Percentiles rank a stretch among this genome's conserved stretches.
Conservation (phyloP, 2,888 invertebrate genomes). For the Thecocarcelia acutangulata region DNA sequence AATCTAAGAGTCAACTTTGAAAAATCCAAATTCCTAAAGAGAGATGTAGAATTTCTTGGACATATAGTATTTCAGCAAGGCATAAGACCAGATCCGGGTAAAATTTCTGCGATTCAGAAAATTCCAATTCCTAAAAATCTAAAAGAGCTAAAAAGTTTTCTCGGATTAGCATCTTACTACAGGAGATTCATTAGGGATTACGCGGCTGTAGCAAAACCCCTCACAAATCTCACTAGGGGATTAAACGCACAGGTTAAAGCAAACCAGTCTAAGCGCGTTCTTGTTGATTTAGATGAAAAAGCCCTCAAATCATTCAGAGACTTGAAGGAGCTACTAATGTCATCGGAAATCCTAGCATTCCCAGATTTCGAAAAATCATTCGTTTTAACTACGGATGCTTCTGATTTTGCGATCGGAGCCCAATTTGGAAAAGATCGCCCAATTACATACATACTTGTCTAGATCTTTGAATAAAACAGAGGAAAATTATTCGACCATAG, state of each 20-base stretch:
- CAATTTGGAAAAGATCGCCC: background rate
- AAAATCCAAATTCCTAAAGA: conserved; percentile 55
- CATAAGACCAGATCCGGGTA: background rate
- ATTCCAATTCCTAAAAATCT: background rate
- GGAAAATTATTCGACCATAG: conserved; percentile 5
- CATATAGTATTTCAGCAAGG: background rate
- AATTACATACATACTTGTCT: background rate
- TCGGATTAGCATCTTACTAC: background rate
- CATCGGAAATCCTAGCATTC: background rate
- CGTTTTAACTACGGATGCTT: background rate
- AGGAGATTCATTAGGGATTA: background rate
- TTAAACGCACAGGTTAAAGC: background rate
- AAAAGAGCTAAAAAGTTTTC: background rate
- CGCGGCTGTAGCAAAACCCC: background rate
- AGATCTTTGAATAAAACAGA: conserved; percentile 3
- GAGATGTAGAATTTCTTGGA: conserved; percentile 10
- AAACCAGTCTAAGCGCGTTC: background rate
- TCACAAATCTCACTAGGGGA: background rate
- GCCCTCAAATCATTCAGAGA: background rate
- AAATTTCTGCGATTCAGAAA: background rate
- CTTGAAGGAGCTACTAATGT: background rate
- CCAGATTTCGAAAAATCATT: background rate
- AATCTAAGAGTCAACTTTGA: conserved; percentile 49
- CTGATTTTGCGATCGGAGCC: background rate
- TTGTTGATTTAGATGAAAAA: background rate